Evolutionary conservation across 2,888 invertebrate species (phyloP).

Genomic region (Macaria notata): DNA sequence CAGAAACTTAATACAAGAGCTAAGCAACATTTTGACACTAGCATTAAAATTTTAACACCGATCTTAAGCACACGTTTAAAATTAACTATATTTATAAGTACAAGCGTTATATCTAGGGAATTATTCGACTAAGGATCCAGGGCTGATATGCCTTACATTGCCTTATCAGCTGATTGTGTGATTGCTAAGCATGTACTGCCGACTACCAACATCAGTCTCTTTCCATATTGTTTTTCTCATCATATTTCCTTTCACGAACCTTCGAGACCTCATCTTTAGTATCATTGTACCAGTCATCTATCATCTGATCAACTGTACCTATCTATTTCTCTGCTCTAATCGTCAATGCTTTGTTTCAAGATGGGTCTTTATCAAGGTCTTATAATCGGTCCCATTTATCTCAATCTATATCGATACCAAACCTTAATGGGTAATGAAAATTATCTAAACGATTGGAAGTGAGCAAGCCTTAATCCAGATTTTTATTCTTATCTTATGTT

Average conservation of each 20-base stretch:
- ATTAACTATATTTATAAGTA: slow-evolving; percentile 52
- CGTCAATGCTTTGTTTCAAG: slow-evolving; percentile 1
- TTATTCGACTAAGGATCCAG: slow-evolving; percentile 37
- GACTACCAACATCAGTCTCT: slow-evolving; percentile 50
- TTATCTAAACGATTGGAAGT: slow-evolving; percentile 48
- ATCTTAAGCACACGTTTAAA: slow-evolving; percentile 73
- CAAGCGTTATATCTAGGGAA: slow-evolving; percentile 31
- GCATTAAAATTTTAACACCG: slow-evolving; percentile 58
- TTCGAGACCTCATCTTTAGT: slow-evolving; percentile 8
- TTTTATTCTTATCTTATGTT: slow-evolving; percentile 39
- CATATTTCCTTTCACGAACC: slow-evolving; percentile 28
- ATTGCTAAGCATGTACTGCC: slow-evolving; percentile 48
- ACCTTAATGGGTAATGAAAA: slow-evolving; percentile 29
- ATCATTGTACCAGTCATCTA: neutral
- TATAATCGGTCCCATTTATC: slow-evolving; percentile 14
- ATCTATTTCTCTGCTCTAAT: slow-evolving; percentile 2
- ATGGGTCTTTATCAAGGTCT: slow-evolving; percentile 10
- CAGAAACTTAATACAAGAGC: slow-evolving; percentile 75
- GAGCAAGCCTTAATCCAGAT: slow-evolving; percentile 60
- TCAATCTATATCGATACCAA: slow-evolving; percentile 34
- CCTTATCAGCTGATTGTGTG: slow-evolving; percentile 44
- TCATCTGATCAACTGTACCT: neutral
- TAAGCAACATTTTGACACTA: slow-evolving; percentile 60
- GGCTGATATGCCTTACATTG: slow-evolving; percentile 52
- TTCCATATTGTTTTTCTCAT: slow-evolving; percentile 41